Percentiles rank a stretch among this genome's conserved stretches.
Evolutionary conservation across 2,113 vertebrate species (phyloP).

Genomic region (Lophius piscatorius): DNA sequence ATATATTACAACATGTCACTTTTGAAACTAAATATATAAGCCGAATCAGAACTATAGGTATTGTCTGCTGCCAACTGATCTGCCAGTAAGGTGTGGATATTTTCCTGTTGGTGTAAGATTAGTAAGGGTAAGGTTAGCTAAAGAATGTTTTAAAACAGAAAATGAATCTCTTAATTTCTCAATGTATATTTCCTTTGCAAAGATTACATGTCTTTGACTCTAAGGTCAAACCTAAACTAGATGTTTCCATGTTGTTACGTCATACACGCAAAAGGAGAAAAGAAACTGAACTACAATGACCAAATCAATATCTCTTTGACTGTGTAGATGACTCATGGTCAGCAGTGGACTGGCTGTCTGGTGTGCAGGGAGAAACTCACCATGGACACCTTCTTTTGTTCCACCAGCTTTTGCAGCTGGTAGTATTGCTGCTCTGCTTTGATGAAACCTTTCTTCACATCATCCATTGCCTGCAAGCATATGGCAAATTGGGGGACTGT

Average conservation of each 20-base stretch:
- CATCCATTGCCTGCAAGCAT: slow-evolving; percentile 87
- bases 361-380: slow-evolving; percentile 81
- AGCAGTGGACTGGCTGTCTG: too few relatives aligned
- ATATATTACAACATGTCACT: too few relatives aligned
- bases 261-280: slow-evolving; percentile 1
- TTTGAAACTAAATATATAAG: too few relatives aligned
- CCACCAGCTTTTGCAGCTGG: slow-evolving; percentile 92
- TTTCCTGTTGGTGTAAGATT: too few relatives aligned
- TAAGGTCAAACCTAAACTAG: not conserved
- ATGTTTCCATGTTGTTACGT: not conserved
- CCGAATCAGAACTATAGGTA: too few relatives aligned
- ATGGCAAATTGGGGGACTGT: not conserved
- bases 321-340: too few relatives aligned
- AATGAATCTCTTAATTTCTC: not conserved
- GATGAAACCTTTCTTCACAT: slow-evolving; percentile 92
- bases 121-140: not conserved
- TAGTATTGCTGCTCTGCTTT: slow-evolving; percentile 95
- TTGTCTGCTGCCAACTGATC: not conserved
- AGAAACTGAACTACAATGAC: slow-evolving; percentile 4
- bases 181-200: not conserved
- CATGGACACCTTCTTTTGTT: slow-evolving; percentile 94
- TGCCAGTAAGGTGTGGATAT: slow-evolving; percentile 1
- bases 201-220: not conserved
- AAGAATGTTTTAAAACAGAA: not conserved
- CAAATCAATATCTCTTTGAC: too few relatives aligned